Evolutionary conservation across 2,888 invertebrate genomes (phyloP).

Genomic region (Pseudoips prasinana): DNA sequence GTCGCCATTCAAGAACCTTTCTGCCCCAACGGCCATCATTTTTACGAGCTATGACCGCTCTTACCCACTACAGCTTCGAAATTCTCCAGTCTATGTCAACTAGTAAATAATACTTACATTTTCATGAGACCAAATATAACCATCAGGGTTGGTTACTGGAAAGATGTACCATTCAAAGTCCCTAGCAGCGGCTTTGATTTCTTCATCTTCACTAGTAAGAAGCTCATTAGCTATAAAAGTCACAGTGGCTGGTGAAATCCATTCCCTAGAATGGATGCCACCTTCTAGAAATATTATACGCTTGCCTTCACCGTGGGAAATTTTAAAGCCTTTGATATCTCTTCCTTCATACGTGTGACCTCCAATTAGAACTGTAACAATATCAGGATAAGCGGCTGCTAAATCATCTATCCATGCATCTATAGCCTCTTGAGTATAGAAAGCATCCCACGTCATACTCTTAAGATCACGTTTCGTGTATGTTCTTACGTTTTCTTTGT

Average conservation of each 20-base stretch:
- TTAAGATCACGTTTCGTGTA: slow-evolving; percentile 34
- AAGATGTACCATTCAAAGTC: slow-evolving; percentile 89
- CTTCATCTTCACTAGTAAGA: slow-evolving; percentile 79
- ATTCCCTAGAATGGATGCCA: slow-evolving; percentile 89
- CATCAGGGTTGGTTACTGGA: slow-evolving; percentile 89
- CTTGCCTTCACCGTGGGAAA: slow-evolving; percentile 46
- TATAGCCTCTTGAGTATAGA: slow-evolving; percentile 83
- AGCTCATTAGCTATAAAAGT: slow-evolving; percentile 86
- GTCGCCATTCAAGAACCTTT: no score
- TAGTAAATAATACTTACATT: slow-evolving; percentile 62
- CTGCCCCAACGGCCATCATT: no score
- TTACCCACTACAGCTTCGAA: no score
- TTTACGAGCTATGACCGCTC: no score
- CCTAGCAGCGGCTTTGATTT: slow-evolving; percentile 80
- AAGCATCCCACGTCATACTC: slow-evolving; percentile 74
- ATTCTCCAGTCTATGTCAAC: no score
- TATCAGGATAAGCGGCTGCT: slow-evolving; percentile 61
- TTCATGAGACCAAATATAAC: slow-evolving; percentile 85
- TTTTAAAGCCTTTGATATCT: slow-evolving; percentile 69
- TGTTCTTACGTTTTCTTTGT: slow-evolving; percentile 54
- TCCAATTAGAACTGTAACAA: slow-evolving; percentile 59
- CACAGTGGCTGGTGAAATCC: slow-evolving; percentile 85
- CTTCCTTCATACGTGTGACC: slow-evolving; percentile 71
- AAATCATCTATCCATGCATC: slow-evolving; percentile 81
- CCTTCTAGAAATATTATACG: slow-evolving; percentile 60